phyloP scores from a whole-genome alignment of 2,888 invertebrate genomes.

The Diogma glabrata region DNA sequence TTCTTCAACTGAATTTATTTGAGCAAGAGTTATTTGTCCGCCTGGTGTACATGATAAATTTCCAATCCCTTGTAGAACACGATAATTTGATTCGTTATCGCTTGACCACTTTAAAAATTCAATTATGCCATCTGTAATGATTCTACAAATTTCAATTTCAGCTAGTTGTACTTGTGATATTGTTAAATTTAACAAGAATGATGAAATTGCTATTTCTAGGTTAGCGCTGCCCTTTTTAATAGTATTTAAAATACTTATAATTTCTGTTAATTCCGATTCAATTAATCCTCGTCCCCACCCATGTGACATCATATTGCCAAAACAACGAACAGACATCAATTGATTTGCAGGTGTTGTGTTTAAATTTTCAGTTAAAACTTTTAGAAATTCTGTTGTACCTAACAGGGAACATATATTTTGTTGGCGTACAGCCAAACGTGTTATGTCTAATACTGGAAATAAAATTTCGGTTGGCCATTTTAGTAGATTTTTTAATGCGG shows the following conservation, averaged over 20 bases:
- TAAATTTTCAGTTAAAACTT: constrained; percentile 33
- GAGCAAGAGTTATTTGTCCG: constrained; percentile 27
- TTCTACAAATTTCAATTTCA: constrained; percentile 26
- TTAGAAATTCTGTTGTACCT: constrained; percentile 36
- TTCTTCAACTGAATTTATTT: constrained; percentile 30
- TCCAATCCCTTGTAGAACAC: constrained; percentile 33
- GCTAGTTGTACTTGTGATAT: constrained; percentile 25
- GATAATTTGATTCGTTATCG: constrained; percentile 34
- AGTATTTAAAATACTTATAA: constrained; percentile 24
- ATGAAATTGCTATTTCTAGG: constrained; percentile 34
- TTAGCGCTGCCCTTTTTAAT: constrained; percentile 33
- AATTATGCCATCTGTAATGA: constrained; percentile 28
- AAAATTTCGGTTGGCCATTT: constrained; percentile 68
- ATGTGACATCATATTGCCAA: constrained; percentile 73
- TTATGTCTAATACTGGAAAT: constrained; percentile 81
- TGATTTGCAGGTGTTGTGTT: constrained; percentile 51
- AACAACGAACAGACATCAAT: constrained; percentile 61
- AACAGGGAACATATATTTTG: constrained; percentile 46
- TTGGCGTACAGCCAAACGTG: constrained; percentile 69
- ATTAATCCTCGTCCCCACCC: constrained; percentile 27
- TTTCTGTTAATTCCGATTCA: constrained; percentile 22
- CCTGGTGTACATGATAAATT: constrained; percentile 32
- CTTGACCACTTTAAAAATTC: constrained; percentile 31
- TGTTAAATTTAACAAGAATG: constrained; percentile 32
- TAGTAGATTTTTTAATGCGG: constrained; percentile 48